Evolutionary conservation across 2,888 invertebrate species (phyloP).

Genomic region (Podotricha telesiphe): DNA sequence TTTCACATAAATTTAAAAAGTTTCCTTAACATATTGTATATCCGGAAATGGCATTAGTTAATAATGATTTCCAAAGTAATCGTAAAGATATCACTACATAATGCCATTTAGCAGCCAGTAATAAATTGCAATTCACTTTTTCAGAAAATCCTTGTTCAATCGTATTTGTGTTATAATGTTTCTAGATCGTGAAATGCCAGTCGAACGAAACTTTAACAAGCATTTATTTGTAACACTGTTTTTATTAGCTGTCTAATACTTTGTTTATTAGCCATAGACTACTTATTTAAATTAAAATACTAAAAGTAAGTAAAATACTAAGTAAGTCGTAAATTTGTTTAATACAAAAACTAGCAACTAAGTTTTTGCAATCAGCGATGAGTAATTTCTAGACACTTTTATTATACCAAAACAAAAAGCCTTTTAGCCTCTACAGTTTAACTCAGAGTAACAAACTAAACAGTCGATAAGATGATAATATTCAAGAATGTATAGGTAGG

Average conservation of each 20-base stretch:
- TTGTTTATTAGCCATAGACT: constrained; percentile 8
- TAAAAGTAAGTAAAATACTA: not conserved
- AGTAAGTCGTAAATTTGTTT: not conserved
- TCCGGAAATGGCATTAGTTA: too few relatives aligned
- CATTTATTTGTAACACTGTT: constrained; percentile 49
- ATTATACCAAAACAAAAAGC: not conserved
- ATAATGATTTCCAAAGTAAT: too few relatives aligned
- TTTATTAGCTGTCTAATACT: constrained; percentile 4
- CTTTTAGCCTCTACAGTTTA: not conserved
- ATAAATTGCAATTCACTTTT: constrained; percentile 20
- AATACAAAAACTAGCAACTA: not conserved
- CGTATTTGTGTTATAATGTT: constrained; percentile 34
- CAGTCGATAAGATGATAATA: not conserved
- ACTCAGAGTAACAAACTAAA: not conserved
- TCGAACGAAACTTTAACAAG: constrained; percentile 46
- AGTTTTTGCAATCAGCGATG: constrained; percentile 1
- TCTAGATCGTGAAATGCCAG: constrained; percentile 66
- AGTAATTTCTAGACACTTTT: not conserved
- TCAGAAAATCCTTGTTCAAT: constrained; percentile 28
- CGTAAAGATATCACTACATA: not conserved
- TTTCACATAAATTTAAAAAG: too few relatives aligned
- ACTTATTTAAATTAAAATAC: not conserved
- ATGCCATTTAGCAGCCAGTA: constrained; percentile 27
- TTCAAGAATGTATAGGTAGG: not conserved
- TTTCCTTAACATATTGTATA: too few relatives aligned